phyloP scores from a whole-genome alignment of 2,113 vertebrate species.

The Myiozetetes cayanensis region DNA sequence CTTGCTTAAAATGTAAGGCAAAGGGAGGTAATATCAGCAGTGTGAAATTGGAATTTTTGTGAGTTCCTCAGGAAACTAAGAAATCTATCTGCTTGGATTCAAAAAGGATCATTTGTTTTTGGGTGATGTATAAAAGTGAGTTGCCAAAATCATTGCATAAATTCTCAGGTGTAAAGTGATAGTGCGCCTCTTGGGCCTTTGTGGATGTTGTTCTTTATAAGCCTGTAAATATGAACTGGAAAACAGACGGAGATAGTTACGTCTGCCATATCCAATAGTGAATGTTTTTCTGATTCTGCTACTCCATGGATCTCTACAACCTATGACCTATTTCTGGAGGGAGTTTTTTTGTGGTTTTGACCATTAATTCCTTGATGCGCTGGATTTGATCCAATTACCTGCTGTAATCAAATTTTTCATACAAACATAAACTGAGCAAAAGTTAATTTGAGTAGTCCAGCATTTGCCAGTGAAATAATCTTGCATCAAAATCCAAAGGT shows the following conservation, averaged over 20 bases:
- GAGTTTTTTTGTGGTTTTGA: background rate
- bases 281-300: background rate
- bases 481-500: background rate
- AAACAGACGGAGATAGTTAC: background rate
- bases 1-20: background rate
- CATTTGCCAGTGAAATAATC: background rate
- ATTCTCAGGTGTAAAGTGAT: background rate
- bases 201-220: background rate
- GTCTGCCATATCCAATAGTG: background rate
- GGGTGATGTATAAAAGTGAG: background rate
- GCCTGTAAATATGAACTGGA: background rate
- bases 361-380: background rate
- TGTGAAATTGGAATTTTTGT: background rate
- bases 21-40: background rate
- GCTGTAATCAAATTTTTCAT: background rate
- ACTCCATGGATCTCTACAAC: background rate
- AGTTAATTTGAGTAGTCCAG: background rate
- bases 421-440: background rate
- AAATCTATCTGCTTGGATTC: background rate
- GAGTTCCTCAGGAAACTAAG: background rate
- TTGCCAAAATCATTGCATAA: background rate
- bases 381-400: background rate
- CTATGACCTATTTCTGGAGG: background rate
- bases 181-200: background rate
- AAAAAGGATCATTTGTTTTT: background rate